A percentile compares a stretch with the other conserved stretches of the same genome.
These are phyloP conservation scores for Drosophila picticornis DNA, from an alignment of 2,888 invertebrate genomes.

Conservation along the genomic window DNA sequence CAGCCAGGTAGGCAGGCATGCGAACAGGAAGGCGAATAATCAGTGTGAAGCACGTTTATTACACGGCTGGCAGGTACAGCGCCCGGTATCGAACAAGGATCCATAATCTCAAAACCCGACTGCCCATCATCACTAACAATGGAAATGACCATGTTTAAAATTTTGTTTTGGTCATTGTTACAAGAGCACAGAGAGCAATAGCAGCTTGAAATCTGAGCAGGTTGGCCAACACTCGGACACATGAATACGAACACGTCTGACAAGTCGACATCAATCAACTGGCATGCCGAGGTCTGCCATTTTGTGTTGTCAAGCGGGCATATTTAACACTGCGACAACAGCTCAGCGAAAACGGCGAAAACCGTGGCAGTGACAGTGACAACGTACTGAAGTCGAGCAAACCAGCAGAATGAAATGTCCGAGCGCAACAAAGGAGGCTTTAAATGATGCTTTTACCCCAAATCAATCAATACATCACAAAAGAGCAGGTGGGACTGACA, in stretches of 20 bases:
- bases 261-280: conserved; percentile 74
- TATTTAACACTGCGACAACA: conserved; percentile 17
- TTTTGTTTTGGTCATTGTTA: conserved; percentile 36
- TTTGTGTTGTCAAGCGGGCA: conserved; percentile 35
- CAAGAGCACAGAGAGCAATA: neutral
- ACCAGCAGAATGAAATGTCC: too few relatives aligned
- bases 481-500: neutral
- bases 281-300: conserved; percentile 43
- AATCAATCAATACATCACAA: neutral
- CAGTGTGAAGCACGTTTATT: neutral
- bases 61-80: neutral
- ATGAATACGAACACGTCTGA: conserved; percentile 29
- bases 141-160: conserved; percentile 9
- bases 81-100: conserved; percentile 1
- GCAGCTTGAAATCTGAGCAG: conserved; percentile 2
- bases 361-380: neutral
- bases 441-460: neutral
- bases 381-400: neutral
- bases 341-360: neutral
- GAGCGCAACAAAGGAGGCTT: neutral
- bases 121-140: conserved; percentile 30
- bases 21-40: neutral
- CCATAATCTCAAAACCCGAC: conserved; percentile 17
- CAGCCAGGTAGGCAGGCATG: neutral
- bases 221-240: conserved; percentile 18